phyloP scores from a whole-genome alignment of 2,113 vertebrate genomes.

The Varanus salvator region DNA sequence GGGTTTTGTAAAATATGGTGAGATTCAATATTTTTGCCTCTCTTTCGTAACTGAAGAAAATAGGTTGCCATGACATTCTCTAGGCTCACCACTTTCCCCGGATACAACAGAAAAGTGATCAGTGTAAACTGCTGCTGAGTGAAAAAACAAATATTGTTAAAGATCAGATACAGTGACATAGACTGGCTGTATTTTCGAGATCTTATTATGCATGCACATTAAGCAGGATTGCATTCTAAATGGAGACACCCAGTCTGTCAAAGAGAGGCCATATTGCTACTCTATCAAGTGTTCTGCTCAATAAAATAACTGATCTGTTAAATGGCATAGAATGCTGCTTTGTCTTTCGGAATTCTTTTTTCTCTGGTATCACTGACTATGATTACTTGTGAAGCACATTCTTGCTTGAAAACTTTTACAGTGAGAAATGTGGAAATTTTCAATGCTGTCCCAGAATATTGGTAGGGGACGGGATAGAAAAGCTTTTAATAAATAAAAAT shows the following conservation, averaged over 20 bases:
- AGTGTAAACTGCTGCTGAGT: not conserved
- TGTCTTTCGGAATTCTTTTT: slow-evolving; percentile 11
- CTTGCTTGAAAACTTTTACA: not conserved
- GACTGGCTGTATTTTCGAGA: slow-evolving; percentile 5
- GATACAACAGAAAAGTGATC: slow-evolving; percentile 14
- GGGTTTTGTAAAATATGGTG: not conserved
- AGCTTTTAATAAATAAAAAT: too few relatives aligned
- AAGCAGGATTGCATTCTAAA: slow-evolving; percentile 29
- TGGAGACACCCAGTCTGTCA: slow-evolving; percentile 32
- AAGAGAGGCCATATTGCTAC: slow-evolving; percentile 33
- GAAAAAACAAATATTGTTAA: slow-evolving; percentile 44
- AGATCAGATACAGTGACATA: not conserved
- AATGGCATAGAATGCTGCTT: slow-evolving; percentile 59
- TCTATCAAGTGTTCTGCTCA: slow-evolving; percentile 53
- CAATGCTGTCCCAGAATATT: not conserved
- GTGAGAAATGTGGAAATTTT: not conserved
- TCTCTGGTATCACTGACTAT: slow-evolving; percentile 20
- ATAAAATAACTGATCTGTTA: slow-evolving; percentile 53
- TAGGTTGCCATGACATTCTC: slow-evolving; percentile 11
- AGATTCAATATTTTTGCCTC: not conserved
- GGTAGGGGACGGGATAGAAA: too few relatives aligned
- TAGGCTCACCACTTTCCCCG: not conserved
- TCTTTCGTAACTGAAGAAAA: not conserved
- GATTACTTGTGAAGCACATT: slow-evolving; percentile 22
- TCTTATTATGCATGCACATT: slow-evolving; percentile 25